Conservation (phyloP, 2,888 invertebrate species). For the Zygogramma bicolorata region DNA sequence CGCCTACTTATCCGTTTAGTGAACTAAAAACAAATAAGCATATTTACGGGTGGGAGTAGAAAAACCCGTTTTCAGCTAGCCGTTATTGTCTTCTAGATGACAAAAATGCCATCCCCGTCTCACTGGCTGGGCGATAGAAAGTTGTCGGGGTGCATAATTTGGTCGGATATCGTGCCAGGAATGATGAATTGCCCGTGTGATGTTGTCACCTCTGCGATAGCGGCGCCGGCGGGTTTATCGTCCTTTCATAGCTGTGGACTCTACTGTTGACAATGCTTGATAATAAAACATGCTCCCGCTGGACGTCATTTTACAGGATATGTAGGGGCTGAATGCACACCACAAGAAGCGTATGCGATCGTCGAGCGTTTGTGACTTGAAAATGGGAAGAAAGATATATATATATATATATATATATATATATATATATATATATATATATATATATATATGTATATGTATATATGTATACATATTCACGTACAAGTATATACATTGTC, state of each 20-base stretch:
- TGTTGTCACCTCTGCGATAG: slow-evolving; percentile 52
- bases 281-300: slow-evolving; percentile 42
- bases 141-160: slow-evolving; percentile 42
- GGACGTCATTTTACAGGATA: slow-evolving; percentile 42
- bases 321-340: slow-evolving; percentile 41
- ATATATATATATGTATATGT: no score
- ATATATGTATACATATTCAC: no score
- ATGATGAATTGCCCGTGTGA: slow-evolving; percentile 54
- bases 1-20: no score
- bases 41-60: no score
- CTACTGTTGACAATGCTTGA: slow-evolving; percentile 43
- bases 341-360: slow-evolving; percentile 12
- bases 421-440: no score
- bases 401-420: no score
- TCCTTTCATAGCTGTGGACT: slow-evolving; percentile 35
- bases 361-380: background rate
- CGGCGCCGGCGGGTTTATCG: slow-evolving; percentile 40
- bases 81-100: background rate
- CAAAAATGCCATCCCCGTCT: slow-evolving; percentile 4
- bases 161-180: slow-evolving; percentile 36
- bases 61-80: background rate
- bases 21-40: no score
- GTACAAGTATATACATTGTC: no score
- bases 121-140: slow-evolving; percentile 19
- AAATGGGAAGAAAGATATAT: no score